Evolutionary conservation across 1,140 invertebrate species (phyloP).

Genomic region (Pseudomyrmex dendroicus): DNA sequence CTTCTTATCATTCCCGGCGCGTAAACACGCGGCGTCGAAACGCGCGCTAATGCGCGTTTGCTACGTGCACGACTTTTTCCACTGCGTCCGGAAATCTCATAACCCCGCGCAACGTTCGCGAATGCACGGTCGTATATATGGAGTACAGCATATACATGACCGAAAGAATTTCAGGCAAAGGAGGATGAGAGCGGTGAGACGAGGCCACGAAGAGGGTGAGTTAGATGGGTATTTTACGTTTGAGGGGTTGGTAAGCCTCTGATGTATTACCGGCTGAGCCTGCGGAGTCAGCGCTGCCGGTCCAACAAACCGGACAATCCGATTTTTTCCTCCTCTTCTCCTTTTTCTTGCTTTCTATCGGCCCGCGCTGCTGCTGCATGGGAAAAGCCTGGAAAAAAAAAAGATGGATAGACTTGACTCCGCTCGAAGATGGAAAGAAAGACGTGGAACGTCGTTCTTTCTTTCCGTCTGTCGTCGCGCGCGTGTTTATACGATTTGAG

Average conservation of each 20-base stretch:
- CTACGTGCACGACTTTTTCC: constrained; percentile 18
- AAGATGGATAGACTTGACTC: constrained; percentile 61
- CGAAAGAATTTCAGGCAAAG: constrained; percentile 29
- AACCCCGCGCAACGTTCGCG: background rate
- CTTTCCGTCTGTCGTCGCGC: background rate
- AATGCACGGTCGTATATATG: background rate
- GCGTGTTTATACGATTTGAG: constrained; percentile 5
- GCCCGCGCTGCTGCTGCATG: constrained; percentile 28
- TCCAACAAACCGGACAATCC: constrained; percentile 78
- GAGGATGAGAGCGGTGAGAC: background rate
- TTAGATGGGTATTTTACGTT: constrained; percentile 77
- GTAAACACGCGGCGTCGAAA: background rate
- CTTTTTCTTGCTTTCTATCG: constrained; percentile 55
- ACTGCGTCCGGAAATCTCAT: constrained; percentile 9
- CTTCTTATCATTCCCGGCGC: constrained; percentile 18
- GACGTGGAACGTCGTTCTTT: background rate
- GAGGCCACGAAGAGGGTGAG: constrained; percentile 25
- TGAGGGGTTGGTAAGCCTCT: constrained; percentile 77
- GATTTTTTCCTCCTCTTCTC: constrained; percentile 68
- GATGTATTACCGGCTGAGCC: constrained; percentile 79
- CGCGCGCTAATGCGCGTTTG: background rate
- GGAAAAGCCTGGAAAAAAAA: constrained; percentile 26
- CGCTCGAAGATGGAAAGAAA: constrained; percentile 41
- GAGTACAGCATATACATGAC: background rate
- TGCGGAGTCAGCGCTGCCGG: constrained; percentile 78